Base-by-base conservation (phyloP, 2,888 invertebrate genomes). In the Bellardia pandia region DNA sequence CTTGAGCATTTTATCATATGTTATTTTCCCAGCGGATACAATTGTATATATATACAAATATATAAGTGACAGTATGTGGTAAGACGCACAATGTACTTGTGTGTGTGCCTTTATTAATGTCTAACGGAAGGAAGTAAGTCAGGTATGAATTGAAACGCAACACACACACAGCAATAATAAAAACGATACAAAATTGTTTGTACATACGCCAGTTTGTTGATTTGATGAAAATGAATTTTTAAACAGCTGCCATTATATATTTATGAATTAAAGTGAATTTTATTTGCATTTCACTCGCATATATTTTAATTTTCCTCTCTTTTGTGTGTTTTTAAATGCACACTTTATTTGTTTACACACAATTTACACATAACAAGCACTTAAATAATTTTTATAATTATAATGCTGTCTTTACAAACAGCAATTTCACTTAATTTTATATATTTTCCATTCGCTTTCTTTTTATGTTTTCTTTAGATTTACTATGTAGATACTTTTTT, bases 311-410 rank as follows among this genome's bases (percentile, higher is more conserved):
- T 60, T 11, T 37, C 2, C 11, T 4, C 2, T 45, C 7, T 37
- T 60, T 60, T 60, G 5, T 2, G 9, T 9, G 11, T 58, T 1
- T 60, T n/a, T 3, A n/a, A 33, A 13, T 9, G n/a, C n/a, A 71
- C n/a, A 9, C 6, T 14, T 42, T 42, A 58, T 62, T 62, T 62
- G 13, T 62, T 37, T 13, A 53, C 23, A 58, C n/a, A 45, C 45
- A 76, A 62, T 76, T 48, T 48, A 2, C 48, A 33, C 60, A 33
- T 62, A 23, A 51, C 33, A 62, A 62, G 51, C 64, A 53, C 53
- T 37, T 53, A 16, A 51, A 51, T n/a, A 37, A 16, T 37, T 37
- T 71, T 71, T 16, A 68, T 48, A n/a, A 13, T 48, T 23, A 51
- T 13, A 45, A 37, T 37, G 45, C 76, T 23, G 37, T 51, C 53